Evolutionary conservation across 1,140 invertebrate species (phyloP).

Genomic region (Drosophila ironensis): DNA sequence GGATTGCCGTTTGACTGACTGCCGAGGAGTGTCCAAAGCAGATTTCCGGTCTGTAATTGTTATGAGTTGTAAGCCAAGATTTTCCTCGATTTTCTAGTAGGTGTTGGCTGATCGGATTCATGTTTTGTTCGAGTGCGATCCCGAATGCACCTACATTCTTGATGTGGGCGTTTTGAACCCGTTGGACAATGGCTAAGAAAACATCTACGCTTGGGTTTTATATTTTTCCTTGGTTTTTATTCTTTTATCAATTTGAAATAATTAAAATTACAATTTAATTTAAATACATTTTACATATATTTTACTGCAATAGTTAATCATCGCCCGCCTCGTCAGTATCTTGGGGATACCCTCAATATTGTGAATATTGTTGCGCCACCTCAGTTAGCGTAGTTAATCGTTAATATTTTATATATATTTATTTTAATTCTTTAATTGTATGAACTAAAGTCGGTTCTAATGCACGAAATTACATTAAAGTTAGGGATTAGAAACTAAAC

Average conservation of each 20-base stretch:
- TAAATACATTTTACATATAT: constrained; percentile 76
- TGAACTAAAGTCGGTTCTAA: constrained; percentile 61
- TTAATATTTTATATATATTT: constrained; percentile 36
- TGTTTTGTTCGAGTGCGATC: background rate
- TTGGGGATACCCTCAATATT: constrained; percentile 28
- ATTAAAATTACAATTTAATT: constrained; percentile 80
- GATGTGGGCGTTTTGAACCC: too few species aligned
- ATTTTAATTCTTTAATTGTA: constrained; percentile 27
- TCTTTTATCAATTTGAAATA: constrained; percentile 77
- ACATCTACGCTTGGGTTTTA: constrained; percentile 9
- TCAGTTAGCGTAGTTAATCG: constrained; percentile 41
- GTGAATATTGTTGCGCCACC: constrained; percentile 41
- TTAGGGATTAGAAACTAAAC: constrained; percentile 63
- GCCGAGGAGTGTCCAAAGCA: constrained; percentile 56
- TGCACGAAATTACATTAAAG: constrained; percentile 63
- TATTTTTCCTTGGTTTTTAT: constrained; percentile 65
- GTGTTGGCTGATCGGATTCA: constrained; percentile 50
- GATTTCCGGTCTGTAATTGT: constrained; percentile 79
- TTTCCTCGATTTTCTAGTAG: constrained; percentile 46
- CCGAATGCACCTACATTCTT: background rate
- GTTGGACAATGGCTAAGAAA: too few species aligned
- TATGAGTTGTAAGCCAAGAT: constrained; percentile 46
- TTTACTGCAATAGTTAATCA: constrained; percentile 63
- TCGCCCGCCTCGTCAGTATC: constrained; percentile 9
- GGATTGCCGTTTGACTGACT: constrained; percentile 62